Conservation (phyloP, 1,140 invertebrate genomes). For the Aphidius ervi region DNA sequence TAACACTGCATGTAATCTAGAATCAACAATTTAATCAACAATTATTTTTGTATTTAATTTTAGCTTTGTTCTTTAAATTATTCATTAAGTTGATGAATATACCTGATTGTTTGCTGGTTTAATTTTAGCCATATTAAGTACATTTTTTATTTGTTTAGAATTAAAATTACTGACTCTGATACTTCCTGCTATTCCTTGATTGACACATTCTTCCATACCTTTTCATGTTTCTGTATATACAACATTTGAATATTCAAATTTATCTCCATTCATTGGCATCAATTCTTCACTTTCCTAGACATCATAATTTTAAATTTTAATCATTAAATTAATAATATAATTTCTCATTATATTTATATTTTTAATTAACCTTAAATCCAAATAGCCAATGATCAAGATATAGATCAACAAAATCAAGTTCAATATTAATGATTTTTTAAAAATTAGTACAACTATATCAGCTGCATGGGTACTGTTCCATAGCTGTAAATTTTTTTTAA, state of each 20-base stretch:
- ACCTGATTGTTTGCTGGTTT: conserved; percentile 11
- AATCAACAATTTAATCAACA: not conserved
- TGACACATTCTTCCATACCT: conserved; percentile 8
- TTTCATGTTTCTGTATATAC: conserved; percentile 6
- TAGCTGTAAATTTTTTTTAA: not conserved
- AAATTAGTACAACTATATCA: not conserved
- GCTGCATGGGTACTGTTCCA: conserved; percentile 1
- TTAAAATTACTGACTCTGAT: conserved; percentile 10
- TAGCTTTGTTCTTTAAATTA: conserved; percentile 71
- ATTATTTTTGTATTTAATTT: conserved; percentile 44
- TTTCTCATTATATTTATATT: too few species aligned
- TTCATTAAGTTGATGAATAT: conserved; percentile 34
- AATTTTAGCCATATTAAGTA: not conserved
- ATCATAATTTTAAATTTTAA: too few species aligned
- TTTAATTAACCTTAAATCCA: not conserved
- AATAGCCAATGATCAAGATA: conserved; percentile 3
- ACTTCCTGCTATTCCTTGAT: not conserved
- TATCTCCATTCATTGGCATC: not conserved
- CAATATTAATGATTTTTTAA: conserved; percentile 8
- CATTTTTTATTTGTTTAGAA: not conserved
- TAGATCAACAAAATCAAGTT: conserved; percentile 6
- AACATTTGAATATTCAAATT: not conserved
- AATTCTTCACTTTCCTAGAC: conserved; percentile 1
- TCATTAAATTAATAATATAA: too few species aligned
- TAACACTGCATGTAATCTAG: not conserved